Evolutionary conservation across 2,797 vertebrate species (phyloP).

Genomic region (Neopelma chrysocephalum): DNA sequence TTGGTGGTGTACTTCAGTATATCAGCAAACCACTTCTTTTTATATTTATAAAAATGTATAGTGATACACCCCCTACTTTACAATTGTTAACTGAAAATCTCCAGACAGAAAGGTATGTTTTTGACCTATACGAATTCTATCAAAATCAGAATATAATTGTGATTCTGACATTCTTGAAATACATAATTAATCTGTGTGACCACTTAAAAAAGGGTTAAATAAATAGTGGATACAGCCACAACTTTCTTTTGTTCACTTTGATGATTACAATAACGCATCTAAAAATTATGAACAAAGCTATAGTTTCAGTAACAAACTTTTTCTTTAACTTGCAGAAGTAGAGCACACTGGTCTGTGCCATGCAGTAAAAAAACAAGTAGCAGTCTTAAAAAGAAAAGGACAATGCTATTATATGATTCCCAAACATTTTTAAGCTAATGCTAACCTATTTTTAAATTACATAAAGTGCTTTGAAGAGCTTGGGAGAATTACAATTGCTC

Average conservation of each 20-base stretch:
- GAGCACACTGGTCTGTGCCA: not conserved
- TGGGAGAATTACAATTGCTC: not conserved
- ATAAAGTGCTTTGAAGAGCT: not conserved
- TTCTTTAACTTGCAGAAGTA: not conserved
- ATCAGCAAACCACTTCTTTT: not conserved
- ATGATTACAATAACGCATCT: not conserved
- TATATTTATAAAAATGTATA: not conserved
- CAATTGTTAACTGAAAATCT: not conserved
- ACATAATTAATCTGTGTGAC: not conserved
- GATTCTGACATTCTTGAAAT: not conserved
- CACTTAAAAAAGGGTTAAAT: not conserved
- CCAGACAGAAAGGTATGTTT: not conserved
- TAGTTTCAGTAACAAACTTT: not conserved
- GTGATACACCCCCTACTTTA: not conserved
- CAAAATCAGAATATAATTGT: not conserved
- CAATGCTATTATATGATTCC: not conserved
- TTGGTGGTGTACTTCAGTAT: not conserved
- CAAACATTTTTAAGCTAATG: conserved; percentile 5
- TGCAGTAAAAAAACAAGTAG: not conserved
- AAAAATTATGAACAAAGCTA: not conserved
- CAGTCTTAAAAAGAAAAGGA: not conserved
- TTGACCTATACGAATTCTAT: not conserved
- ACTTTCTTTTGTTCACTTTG: not conserved
- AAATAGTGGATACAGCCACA: not conserved
- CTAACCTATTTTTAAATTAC: not conserved